Evolutionary conservation across 2,113 vertebrate genomes (phyloP).

Genomic region (Dolichotis patagonum): DNA sequence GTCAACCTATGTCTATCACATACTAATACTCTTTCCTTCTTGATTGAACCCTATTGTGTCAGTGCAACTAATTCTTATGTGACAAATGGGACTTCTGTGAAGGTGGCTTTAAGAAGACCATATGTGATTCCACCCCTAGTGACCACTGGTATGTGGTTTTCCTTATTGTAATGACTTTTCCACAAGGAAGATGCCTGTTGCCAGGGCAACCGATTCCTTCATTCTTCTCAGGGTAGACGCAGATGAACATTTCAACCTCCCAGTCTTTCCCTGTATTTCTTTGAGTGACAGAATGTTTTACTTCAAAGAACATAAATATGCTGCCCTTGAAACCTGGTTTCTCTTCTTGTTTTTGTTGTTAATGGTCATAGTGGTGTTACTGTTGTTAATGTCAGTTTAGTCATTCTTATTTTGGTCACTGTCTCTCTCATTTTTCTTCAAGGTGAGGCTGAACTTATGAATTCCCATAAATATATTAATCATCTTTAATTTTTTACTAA

Average conservation of each 20-base stretch:
- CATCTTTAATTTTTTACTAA: neutral
- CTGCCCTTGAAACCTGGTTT: neutral
- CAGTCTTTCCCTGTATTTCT: neutral
- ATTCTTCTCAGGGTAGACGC: neutral
- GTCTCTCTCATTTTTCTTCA: neutral
- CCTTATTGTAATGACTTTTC: neutral
- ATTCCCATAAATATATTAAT: neutral
- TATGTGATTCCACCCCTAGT: neutral
- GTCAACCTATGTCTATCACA: neutral
- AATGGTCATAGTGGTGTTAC: no score
- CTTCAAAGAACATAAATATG: neutral
- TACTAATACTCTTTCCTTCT: neutral
- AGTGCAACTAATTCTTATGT: neutral
- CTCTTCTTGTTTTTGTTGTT: neutral
- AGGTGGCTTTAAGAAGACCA: neutral
- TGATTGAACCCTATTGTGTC: neutral
- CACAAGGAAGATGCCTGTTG: neutral
- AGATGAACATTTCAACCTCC: neutral
- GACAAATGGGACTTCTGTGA: neutral
- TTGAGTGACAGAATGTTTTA: neutral
- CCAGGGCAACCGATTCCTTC: neutral
- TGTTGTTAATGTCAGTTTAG: neutral
- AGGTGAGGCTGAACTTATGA: neutral
- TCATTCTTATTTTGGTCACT: neutral
- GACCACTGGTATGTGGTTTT: neutral